Base-by-base conservation (phyloP, 1,140 invertebrate species). In the Macrotrachela quadricornifera region DNA sequence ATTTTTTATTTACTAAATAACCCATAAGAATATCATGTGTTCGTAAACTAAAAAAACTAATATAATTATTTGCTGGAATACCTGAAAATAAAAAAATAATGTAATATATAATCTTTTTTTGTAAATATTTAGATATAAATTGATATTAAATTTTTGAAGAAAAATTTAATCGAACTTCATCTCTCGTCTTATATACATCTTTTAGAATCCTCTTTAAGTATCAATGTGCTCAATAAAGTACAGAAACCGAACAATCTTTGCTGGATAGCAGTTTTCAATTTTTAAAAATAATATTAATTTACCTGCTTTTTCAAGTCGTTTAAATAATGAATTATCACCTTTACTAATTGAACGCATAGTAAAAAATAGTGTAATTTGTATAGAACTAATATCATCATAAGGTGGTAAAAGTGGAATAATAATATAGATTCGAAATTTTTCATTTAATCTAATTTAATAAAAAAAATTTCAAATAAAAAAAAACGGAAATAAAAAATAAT, bases 281-380 rank as follows among this genome's bases (percentile, higher is more conserved):
- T 30, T 30, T 4, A 30, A 30, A 30, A 30, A 4, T 30, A 2
- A 30, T 30, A 30, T 30, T 30, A 30, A 8, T 30, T 30, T 15
- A 30, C 21, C 21, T 30, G 21, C 2, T 8, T 30, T 30, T 30
- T 30, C 21, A 10, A 77, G 61, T 46, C 65, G 60, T 49, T 66
- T 62, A 45, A 74, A 61, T 2, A 77, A 57, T 18, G 74, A 75
- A 54, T 69, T 63, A 1, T 61, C 59, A 50, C 75, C 75, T 50
- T 72, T 63, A 57, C 77, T 85, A 61, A 97, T 90, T n/a, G 86
- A 92, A 51, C 79, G 77, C 66, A 94, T 92, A 71, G 94, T 95
- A 84, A 86, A 96, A 66, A 96, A 85, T 0, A 85, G 87, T 56
- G 96, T 84, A 1, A 85, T 84, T 61, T 88, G 80, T 44, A 96